These are phyloP conservation scores for Phrynocephalus forsythii DNA, from an alignment of 2,797 vertebrate genomes.

Conservation along the genomic window DNA sequence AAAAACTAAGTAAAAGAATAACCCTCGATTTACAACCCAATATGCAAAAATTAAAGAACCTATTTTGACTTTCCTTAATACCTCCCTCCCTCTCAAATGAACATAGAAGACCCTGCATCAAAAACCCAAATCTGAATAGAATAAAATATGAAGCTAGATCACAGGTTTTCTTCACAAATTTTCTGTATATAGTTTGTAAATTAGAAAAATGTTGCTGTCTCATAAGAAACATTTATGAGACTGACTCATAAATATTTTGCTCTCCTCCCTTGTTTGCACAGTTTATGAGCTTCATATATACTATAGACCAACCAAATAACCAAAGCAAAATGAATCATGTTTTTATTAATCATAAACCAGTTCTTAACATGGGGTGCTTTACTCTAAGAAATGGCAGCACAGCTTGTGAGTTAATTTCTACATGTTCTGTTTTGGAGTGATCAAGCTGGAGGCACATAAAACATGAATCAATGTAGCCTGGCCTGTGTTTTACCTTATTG, in stretches of 20 bases:
- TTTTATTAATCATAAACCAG: background rate
- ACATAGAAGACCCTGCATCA: background rate
- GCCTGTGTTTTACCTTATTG: background rate
- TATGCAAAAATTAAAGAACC: background rate
- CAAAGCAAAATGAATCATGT: constrained; percentile 2
- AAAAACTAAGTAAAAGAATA: background rate
- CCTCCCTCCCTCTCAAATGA: background rate
- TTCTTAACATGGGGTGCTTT: background rate
- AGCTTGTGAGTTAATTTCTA: constrained; percentile 20
- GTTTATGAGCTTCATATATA: constrained; percentile 21
- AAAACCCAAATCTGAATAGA: background rate
- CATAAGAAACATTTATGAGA: background rate
- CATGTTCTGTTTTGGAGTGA: constrained; percentile 3
- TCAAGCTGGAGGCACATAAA: background rate
- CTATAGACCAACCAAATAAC: background rate
- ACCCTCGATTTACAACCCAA: too few relatives aligned
- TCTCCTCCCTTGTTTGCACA: background rate
- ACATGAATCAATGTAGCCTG: background rate
- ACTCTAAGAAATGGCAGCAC: background rate
- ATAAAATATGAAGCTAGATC: background rate
- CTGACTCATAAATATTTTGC: constrained; percentile 2
- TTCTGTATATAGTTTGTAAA: background rate
- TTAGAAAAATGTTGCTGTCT: background rate
- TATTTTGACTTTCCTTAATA: background rate
- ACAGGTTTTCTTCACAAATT: background rate